Percentiles rank a stretch among this genome's conserved stretches.
Evolutionary conservation across 2,797 vertebrate genomes (phyloP).

Genomic region (Rhinoraja longicauda): DNA sequence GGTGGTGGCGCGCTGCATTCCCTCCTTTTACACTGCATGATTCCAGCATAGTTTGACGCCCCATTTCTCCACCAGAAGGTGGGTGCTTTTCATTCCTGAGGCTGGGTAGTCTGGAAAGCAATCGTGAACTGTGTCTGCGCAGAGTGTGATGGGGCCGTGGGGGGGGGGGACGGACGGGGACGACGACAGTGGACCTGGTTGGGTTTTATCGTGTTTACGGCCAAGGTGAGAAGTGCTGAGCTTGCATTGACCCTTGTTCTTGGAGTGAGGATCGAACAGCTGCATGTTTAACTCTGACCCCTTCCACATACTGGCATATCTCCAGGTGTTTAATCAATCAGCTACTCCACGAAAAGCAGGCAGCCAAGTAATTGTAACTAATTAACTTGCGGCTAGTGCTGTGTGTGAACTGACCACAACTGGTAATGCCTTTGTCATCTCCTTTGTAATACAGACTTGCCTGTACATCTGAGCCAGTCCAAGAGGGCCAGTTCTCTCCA

Average conservation of each 20-base stretch:
- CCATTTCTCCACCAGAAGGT: background rate
- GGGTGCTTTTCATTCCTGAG: background rate
- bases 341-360: background rate
- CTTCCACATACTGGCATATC: background rate
- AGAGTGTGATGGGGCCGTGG: background rate
- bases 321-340: background rate
- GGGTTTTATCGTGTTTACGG: conserved; percentile 41
- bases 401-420: background rate
- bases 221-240: conserved; percentile 45
- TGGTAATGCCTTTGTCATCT: background rate
- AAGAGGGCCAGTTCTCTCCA: background rate
- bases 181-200: background rate
- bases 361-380: background rate
- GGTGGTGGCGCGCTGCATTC: background rate
- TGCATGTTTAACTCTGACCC: conserved; percentile 48
- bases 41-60: background rate
- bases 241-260: conserved; percentile 44
- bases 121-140: background rate
- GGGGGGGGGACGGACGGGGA: background rate
- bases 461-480: background rate
- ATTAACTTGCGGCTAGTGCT: background rate
- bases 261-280: conserved; percentile 45
- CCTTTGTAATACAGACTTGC: background rate
- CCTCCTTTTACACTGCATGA: background rate
- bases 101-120: background rate